Evolutionary conservation across 2,113 vertebrate species (phyloP).

Genomic region (Oncorhynchus tshawytscha): DNA sequence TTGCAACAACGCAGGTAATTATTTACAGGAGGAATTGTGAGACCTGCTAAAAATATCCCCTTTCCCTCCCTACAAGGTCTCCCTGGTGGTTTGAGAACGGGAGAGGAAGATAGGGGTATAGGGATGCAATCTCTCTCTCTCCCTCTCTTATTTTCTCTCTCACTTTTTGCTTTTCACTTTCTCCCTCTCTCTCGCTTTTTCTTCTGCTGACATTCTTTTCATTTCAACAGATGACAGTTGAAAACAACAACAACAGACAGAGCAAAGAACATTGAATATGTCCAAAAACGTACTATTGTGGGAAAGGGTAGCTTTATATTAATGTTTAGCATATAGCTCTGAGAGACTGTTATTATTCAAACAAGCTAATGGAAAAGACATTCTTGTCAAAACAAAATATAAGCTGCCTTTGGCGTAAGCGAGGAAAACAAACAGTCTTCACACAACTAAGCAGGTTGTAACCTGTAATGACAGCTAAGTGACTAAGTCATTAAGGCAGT

Average conservation of each 20-base stretch:
- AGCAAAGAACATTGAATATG: background rate
- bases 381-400: background rate
- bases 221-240: background rate
- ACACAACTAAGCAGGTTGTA: background rate
- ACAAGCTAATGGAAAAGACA: background rate
- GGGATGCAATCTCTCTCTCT: background rate
- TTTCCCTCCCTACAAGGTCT: slow-evolving; percentile 42
- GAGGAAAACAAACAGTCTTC: background rate
- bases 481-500: background rate
- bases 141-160: background rate
- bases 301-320: background rate
- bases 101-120: slow-evolving; percentile 11
- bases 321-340: no score
- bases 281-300: background rate
- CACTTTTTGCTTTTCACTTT: background rate
- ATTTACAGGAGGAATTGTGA: slow-evolving; percentile 63
- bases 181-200: background rate
- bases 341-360: no score
- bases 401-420: background rate
- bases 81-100: slow-evolving; percentile 43
- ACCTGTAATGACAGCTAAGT: background rate
- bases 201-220: background rate
- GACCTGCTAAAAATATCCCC: slow-evolving; percentile 63
- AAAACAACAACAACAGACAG: background rate
- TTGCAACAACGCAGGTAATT: slow-evolving; percentile 51